phyloP scores from a whole-genome alignment of 2,797 vertebrate species.

The Podarcis lilfordi region DNA sequence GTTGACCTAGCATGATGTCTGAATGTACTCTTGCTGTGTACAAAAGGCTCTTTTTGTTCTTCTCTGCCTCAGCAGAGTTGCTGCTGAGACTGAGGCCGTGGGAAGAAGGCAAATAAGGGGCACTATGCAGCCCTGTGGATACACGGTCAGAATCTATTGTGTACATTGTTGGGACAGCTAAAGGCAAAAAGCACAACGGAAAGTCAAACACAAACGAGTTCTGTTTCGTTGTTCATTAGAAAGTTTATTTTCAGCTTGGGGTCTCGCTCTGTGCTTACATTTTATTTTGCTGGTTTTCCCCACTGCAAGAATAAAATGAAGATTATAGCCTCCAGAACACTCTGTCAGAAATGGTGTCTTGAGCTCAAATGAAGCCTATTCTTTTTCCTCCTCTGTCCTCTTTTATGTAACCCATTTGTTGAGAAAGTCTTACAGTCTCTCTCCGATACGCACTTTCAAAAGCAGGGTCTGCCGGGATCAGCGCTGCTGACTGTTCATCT shows the following conservation, averaged over 20 bases:
- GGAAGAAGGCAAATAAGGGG: not conserved
- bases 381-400: conserved; percentile 26
- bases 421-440: conserved; percentile 16
- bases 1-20: not conserved
- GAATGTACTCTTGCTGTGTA: not conserved
- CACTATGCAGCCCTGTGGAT: fast-evolving
- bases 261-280: conserved; percentile 1
- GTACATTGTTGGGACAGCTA: not conserved
- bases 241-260: not conserved
- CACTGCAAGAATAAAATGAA: conserved; percentile 28
- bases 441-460: conserved; percentile 20
- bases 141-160: fast-evolving
- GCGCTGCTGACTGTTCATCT: not conserved
- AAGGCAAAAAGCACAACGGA: not conserved
- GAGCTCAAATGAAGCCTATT: conserved; percentile 50
- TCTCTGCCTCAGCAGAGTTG: not conserved
- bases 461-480: not conserved
- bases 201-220: conserved; percentile 8
- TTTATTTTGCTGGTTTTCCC: conserved; percentile 39
- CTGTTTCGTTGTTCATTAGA: not conserved
- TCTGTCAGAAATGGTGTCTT: conserved; percentile 12
- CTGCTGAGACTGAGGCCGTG: not conserved
- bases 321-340: conserved; percentile 19
- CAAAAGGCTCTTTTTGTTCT: fast-evolving
- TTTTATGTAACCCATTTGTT: conserved; percentile 35